phyloP scores from a whole-genome alignment of 2,113 vertebrate genomes.

The Saiga tatarica region DNA sequence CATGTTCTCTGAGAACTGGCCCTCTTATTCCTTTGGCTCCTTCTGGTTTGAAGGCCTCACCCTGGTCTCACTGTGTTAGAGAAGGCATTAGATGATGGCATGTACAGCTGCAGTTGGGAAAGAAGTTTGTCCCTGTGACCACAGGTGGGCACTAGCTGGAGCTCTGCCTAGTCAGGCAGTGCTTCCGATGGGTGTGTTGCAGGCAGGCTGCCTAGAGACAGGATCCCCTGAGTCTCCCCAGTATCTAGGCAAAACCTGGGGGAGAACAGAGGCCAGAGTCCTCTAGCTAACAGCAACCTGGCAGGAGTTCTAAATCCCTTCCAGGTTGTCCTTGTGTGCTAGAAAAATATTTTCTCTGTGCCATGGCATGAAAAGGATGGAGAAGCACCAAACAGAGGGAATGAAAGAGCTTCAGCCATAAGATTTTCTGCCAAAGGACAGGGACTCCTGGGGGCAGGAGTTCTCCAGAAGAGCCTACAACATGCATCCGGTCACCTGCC shows the following conservation, averaged over 20 bases:
- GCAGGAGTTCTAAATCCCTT: not conserved
- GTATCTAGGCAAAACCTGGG: not conserved
- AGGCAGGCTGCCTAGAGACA: not conserved
- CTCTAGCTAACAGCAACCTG: not conserved
- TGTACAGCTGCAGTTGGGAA: not conserved
- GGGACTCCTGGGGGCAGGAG: not conserved
- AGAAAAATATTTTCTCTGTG: not conserved
- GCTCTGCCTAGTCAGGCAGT: not conserved
- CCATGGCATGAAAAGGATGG: not conserved
- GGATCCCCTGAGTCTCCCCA: not conserved
- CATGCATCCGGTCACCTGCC: not conserved
- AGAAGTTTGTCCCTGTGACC: fast-evolving
- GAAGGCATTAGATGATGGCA: not conserved
- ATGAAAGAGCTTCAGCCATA: not conserved
- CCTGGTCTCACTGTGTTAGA: not conserved
- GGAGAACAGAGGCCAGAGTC: not conserved
- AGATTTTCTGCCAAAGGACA: not conserved
- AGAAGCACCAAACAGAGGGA: not conserved
- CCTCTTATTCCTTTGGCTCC: not conserved
- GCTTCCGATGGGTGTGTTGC: not conserved
- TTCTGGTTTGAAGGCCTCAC: not conserved
- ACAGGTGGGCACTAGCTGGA: not conserved
- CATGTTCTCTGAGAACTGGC: not conserved
- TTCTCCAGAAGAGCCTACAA: not conserved
- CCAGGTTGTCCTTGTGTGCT: not conserved